A percentile compares a stretch with the other conserved stretches of the same genome.
These are phyloP conservation scores for Argya squamiceps DNA, from an alignment of 2,797 vertebrate species.

Conservation along the genomic window DNA sequence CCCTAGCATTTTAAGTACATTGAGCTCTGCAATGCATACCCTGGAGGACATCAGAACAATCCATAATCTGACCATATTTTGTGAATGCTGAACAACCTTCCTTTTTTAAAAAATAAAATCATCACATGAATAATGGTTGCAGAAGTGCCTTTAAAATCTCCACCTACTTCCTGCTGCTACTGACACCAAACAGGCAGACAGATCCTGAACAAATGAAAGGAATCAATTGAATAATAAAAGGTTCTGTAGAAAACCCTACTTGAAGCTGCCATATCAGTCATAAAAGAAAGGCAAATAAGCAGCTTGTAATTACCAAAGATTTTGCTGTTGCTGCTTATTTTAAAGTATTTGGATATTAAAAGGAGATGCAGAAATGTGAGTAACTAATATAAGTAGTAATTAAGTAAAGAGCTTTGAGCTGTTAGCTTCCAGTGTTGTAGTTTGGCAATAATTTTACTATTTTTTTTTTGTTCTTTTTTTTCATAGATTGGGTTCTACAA, in stretches of 20 bases:
- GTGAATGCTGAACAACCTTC: background rate
- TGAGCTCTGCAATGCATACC: background rate
- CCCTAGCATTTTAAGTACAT: background rate
- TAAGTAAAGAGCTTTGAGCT: background rate
- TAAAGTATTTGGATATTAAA: background rate
- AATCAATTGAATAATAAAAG: background rate
- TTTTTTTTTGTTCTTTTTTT: background rate
- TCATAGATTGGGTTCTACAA: slow-evolving; percentile 95
- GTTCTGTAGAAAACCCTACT: background rate
- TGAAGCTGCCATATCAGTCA: background rate
- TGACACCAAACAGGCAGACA: background rate
- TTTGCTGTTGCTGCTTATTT: background rate
- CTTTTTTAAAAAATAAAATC: background rate
- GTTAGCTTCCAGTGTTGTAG: background rate
- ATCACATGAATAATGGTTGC: background rate
- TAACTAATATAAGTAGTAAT: background rate
- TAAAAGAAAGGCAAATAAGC: background rate
- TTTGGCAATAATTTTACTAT: background rate
- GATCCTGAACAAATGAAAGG: background rate
- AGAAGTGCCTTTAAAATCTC: background rate
- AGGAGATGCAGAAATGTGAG: background rate
- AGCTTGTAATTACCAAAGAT: background rate
- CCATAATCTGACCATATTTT: background rate
- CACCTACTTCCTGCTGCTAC: background rate
- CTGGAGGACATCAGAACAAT: background rate